phyloP scores from a whole-genome alignment of 2,888 invertebrate species.

The Pherbina coryleti region DNA sequence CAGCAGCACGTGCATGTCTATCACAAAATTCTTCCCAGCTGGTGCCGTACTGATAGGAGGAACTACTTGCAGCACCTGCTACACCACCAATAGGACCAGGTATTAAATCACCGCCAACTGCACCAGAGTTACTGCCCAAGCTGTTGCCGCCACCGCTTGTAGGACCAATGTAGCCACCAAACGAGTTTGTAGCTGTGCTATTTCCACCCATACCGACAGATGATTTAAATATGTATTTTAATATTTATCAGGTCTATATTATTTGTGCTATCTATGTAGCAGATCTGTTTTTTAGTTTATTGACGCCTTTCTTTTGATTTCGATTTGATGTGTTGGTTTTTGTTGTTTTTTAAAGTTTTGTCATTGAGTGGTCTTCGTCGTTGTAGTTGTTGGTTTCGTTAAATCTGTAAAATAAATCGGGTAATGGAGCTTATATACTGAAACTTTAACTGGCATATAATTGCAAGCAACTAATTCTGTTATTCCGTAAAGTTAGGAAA shows the following conservation, averaged over 20 bases:
- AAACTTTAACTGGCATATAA: too few relatives aligned
- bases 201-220: conserved; percentile 59
- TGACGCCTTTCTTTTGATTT: conserved; percentile 36
- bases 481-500: too few relatives aligned
- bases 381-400: too few relatives aligned
- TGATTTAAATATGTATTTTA: background rate
- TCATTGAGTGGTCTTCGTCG: conserved; percentile 6
- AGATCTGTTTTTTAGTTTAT: too few relatives aligned
- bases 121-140: conserved; percentile 50
- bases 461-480: too few relatives aligned
- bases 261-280: too few relatives aligned
- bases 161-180: conserved; percentile 65
- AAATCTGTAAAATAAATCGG: too few relatives aligned
- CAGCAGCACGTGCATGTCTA: conserved; percentile 86
- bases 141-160: conserved; percentile 57
- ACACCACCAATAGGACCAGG: conserved; percentile 59
- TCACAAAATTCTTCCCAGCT: conserved; percentile 89
- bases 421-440: too few relatives aligned
- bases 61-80: conserved; percentile 50
- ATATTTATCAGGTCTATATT: background rate
- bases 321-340: conserved; percentile 39
- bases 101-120: conserved; percentile 55
- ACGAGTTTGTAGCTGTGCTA: conserved; percentile 55
- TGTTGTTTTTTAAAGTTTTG: conserved; percentile 43
- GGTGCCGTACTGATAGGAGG: conserved; percentile 75